Evolutionary conservation across 2,113 vertebrate species (phyloP).

Genomic region (Tylochromis polylepis): DNA sequence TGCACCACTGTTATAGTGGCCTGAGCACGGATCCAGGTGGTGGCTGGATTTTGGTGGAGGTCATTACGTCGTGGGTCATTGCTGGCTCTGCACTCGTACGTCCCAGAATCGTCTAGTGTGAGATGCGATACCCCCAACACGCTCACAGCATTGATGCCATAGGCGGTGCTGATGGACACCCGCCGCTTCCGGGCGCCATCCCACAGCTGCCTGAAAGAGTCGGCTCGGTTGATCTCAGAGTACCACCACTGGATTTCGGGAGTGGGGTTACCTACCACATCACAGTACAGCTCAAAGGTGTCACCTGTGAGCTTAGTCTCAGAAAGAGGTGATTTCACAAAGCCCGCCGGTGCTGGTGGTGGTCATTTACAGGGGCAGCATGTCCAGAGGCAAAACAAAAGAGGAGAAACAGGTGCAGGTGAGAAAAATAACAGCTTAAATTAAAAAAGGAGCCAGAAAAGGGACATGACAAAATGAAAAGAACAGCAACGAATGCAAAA

Average conservation of each 20-base stretch:
- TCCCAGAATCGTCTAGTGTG: conserved; percentile 88
- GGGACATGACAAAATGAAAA: neutral
- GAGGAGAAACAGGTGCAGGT: neutral
- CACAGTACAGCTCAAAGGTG: conserved; percentile 97
- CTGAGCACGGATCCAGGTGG: conserved; percentile 97
- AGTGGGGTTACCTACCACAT: conserved; percentile 91
- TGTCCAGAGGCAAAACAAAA: neutral
- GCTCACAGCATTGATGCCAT: conserved; percentile 88
- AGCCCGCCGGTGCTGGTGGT: conserved; percentile 83
- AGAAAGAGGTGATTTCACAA: conserved; percentile 95
- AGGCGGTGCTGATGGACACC: conserved; percentile 90
- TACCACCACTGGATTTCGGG: conserved; percentile 99
- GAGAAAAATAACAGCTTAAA: conserved; percentile 16
- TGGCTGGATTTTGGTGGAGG: conserved; percentile 91
- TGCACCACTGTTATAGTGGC: conserved; percentile 93
- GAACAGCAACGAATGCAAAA: neutral
- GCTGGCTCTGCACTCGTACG: conserved; percentile 98
- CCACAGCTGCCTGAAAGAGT: conserved; percentile 96
- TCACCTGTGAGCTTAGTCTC: conserved; percentile 96
- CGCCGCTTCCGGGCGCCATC: conserved; percentile 88
- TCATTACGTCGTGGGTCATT: conserved; percentile 94
- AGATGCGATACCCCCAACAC: conserved; percentile 87
- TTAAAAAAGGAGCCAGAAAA: neutral
- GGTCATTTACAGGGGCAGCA: conserved; percentile 28
- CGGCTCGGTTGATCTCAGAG: conserved; percentile 91